A percentile compares a stretch with the other conserved stretches of the same genome.
phyloP scores from a whole-genome alignment of 1,140 invertebrate genomes.

The Cephus cinctus region DNA sequence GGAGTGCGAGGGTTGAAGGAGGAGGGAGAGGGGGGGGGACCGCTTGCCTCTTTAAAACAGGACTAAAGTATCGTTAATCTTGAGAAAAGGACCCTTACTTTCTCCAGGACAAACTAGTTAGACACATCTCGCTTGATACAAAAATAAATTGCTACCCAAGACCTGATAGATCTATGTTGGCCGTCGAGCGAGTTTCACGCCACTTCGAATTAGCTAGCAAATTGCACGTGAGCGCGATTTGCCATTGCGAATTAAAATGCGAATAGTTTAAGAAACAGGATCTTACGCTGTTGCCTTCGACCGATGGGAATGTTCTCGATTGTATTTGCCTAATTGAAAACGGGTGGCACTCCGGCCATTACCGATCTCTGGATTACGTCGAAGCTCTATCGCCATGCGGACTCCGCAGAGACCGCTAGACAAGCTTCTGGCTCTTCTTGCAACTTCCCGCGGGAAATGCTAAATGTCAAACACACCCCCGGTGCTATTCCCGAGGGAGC shows the following conservation, averaged over 20 bases:
- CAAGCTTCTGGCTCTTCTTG: neutral
- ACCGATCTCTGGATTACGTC: too few relatives aligned
- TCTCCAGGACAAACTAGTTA: slow-evolving; percentile 52
- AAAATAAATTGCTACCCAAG: slow-evolving; percentile 53
- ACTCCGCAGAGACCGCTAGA: too few relatives aligned
- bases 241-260: too few relatives aligned
- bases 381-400: too few relatives aligned
- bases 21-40: slow-evolving; percentile 18
- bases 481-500: slow-evolving; percentile 33
- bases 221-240: neutral
- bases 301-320: too few relatives aligned
- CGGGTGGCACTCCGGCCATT: too few relatives aligned
- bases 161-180: slow-evolving; percentile 50
- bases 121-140: slow-evolving; percentile 52
- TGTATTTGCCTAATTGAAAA: too few relatives aligned
- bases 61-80: slow-evolving; percentile 56
- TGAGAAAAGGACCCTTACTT: slow-evolving; percentile 45
- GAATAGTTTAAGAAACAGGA: too few relatives aligned
- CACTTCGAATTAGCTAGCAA: neutral
- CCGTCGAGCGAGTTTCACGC: too few relatives aligned
- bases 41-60: slow-evolving; percentile 54
- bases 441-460: slow-evolving; percentile 43
- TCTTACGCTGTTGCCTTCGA: too few relatives aligned
- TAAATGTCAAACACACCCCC: slow-evolving; percentile 51
- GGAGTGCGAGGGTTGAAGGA: slow-evolving; percentile 19